These are phyloP conservation scores for Sebastes trivittatus DNA, from an alignment of 2,797 vertebrate species.

Conservation along the genomic window DNA sequence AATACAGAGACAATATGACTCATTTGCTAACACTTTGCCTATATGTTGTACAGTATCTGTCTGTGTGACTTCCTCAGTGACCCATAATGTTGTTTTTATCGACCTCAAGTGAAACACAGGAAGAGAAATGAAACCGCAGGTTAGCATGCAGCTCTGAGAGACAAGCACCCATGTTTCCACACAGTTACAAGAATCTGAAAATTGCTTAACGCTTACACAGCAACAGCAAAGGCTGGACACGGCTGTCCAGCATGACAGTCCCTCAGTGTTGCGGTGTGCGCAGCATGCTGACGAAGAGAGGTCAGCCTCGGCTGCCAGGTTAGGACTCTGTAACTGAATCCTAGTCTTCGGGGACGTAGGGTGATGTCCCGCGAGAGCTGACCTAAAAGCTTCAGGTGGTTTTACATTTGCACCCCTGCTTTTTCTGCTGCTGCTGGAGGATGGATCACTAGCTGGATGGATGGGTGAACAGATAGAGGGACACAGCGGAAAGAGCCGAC, in stretches of 20 bases:
- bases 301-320: conserved; percentile 39
- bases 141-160: conserved; percentile 53
- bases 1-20: background rate
- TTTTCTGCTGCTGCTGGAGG: conserved; percentile 39
- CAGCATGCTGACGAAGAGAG: conserved; percentile 48
- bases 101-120: conserved; percentile 50
- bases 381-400: conserved; percentile 65
- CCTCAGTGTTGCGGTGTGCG: conserved; percentile 18
- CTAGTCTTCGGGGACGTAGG: conserved; percentile 19
- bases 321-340: conserved; percentile 46
- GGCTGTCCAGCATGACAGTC: conserved; percentile 53
- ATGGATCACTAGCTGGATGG: conserved; percentile 66
- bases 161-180: conserved; percentile 40
- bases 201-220: conserved; percentile 63
- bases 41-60: background rate
- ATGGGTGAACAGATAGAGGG: conserved; percentile 61
- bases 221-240: conserved; percentile 30
- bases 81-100: conserved; percentile 48
- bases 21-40: conserved; percentile 13
- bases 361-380: conserved; percentile 47
- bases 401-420: conserved; percentile 22
- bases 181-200: conserved; percentile 52
- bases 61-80: conserved; percentile 25
- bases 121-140: conserved; percentile 47
- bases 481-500: conserved; percentile 57